Evolutionary conservation across 1,140 invertebrate genomes (phyloP).

Genomic region (Drosophila auraria): DNA sequence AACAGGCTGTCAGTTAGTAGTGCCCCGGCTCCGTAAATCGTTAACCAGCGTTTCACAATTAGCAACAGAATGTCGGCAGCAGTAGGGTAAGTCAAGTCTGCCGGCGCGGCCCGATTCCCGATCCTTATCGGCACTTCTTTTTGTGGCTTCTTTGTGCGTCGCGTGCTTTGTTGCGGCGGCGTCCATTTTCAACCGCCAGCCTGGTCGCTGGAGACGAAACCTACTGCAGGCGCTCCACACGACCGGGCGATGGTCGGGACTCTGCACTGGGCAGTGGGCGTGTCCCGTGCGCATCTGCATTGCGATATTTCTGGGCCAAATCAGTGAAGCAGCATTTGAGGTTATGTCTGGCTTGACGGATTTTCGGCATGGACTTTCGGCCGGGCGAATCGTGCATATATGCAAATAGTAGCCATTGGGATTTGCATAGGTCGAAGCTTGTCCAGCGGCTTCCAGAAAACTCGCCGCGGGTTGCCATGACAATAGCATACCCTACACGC

Average conservation of each 20-base stretch:
- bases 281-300: constrained; percentile 69
- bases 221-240: not conserved
- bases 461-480: constrained; percentile 52
- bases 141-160: constrained; percentile 78
- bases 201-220: not conserved
- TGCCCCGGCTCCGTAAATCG: constrained; percentile 32
- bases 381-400: constrained; percentile 20
- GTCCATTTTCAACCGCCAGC: constrained; percentile 61
- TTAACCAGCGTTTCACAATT: constrained; percentile 27
- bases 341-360: constrained; percentile 66
- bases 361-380: constrained; percentile 52
- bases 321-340: constrained; percentile 51
- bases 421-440: constrained; percentile 31
- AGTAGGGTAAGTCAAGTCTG: constrained; percentile 57
- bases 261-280: constrained; percentile 43
- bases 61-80: constrained; percentile 67
- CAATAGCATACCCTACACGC: constrained; percentile 1
- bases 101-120: not conserved
- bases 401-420: constrained; percentile 35
- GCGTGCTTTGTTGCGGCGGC: constrained; percentile 68
- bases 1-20: constrained; percentile 43
- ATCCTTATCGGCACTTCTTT: constrained; percentile 40
- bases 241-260: not conserved
- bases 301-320: constrained; percentile 50
- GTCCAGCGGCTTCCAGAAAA: constrained; percentile 28